Evolutionary conservation across 2,888 invertebrate species (phyloP).

Genomic region (Protonemura montana): DNA sequence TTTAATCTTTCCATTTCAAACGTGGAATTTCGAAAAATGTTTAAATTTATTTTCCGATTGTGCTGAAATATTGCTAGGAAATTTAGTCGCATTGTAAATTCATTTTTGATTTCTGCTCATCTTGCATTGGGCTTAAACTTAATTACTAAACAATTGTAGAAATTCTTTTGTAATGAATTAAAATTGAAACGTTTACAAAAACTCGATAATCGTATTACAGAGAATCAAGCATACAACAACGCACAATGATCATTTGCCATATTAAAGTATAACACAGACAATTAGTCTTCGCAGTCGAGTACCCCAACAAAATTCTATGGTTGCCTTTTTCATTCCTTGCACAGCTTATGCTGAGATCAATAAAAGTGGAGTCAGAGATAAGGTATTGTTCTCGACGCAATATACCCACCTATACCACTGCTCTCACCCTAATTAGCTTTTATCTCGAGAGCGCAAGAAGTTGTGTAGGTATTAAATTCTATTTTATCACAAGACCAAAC

Average conservation of each 20-base stretch:
- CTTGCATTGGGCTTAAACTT: no score
- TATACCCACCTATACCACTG: neutral
- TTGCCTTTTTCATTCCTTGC: neutral
- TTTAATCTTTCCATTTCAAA: no score
- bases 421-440: neutral
- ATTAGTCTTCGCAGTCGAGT: neutral
- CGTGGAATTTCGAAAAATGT: no score
- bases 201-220: neutral
- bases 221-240: neutral
- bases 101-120: no score
- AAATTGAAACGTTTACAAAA: no score
- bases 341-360: neutral
- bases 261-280: neutral
- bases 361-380: neutral
- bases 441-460: neutral
- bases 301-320: neutral
- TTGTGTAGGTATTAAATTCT: neutral
- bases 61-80: no score
- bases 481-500: neutral
- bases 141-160: no score
- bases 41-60: no score
- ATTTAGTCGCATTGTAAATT: no score
- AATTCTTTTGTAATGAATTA: no score
- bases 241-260: neutral
- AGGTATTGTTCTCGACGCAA: neutral